Conservation (phyloP, 2,113 vertebrate genomes). For the Bothrops jararaca region DNA sequence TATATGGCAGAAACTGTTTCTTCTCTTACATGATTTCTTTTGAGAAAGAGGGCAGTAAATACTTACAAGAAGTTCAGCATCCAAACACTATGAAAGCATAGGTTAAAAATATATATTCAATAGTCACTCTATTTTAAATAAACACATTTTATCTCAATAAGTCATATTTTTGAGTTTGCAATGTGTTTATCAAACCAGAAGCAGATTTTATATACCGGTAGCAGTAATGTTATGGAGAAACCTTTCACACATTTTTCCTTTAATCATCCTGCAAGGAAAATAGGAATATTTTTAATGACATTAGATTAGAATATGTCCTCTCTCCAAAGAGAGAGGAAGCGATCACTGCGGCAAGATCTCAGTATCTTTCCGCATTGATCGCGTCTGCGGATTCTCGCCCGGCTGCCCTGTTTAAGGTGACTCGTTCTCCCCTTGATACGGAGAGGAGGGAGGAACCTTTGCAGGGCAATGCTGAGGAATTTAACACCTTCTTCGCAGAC, state of each 20-base stretch:
- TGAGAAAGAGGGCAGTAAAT: slow-evolving; percentile 17
- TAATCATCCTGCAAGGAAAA: background rate
- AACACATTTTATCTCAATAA: background rate
- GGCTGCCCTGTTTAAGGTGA: no score
- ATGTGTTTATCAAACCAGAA: background rate
- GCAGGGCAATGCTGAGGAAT: no score
- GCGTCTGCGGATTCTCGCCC: no score
- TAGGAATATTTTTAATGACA: background rate
- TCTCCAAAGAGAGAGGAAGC: no score
- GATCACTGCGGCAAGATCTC: no score
- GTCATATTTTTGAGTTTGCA: background rate
- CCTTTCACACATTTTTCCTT: background rate
- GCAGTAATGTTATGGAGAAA: background rate
- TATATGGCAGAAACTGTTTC: background rate
- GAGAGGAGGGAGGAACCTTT: no score
- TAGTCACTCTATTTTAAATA: background rate
- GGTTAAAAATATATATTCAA: background rate
- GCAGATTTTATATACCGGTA: background rate
- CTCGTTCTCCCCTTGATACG: no score
- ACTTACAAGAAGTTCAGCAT: background rate
- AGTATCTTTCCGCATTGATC: no score
- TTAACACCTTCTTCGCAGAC: no score
- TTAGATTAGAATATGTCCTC: background rate
- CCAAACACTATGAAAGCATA: background rate
- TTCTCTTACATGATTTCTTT: slow-evolving; percentile 18